These are phyloP conservation scores for Scylla paramamosain DNA, from an alignment of 1,140 invertebrate species.

Conservation along the genomic window DNA sequence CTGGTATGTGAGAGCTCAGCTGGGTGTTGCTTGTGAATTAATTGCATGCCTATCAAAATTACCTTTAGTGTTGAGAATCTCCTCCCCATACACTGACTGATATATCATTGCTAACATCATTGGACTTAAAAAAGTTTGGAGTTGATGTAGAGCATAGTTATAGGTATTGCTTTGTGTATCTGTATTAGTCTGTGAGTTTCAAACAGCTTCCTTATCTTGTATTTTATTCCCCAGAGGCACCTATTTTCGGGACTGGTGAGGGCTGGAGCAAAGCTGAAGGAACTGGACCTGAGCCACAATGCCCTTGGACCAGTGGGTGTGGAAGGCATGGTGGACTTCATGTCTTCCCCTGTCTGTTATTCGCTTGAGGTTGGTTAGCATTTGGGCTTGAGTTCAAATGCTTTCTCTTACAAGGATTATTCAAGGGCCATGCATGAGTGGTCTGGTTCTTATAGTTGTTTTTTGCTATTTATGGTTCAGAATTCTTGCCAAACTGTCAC, in stretches of 20 bases:
- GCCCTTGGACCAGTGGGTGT: slow-evolving; percentile 98
- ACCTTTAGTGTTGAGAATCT: no score
- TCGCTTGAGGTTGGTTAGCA: slow-evolving; percentile 80
- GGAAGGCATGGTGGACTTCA: slow-evolving; percentile 90
- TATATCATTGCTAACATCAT: no score
- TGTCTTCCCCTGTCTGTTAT: slow-evolving; percentile 92
- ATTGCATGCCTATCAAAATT: no score
- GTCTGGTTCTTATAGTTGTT: background rate
- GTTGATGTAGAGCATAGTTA: no score
- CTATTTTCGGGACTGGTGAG: slow-evolving; percentile 90
- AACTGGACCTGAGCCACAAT: slow-evolving; percentile 98
- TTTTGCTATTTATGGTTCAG: no score
- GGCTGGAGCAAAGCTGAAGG: slow-evolving; percentile 89
- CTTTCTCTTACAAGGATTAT: no score
- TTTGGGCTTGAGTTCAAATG: background rate
- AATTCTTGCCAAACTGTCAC: no score
- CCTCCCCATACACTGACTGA: no score
- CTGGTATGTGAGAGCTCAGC: slow-evolving; percentile 82
- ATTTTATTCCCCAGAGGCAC: slow-evolving; percentile 82
- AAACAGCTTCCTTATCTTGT: no score
- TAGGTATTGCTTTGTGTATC: no score
- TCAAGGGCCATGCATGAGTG: background rate
- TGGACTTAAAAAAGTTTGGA: no score
- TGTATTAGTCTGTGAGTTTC: no score
- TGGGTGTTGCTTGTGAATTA: background rate